These are phyloP conservation scores for Oreotrochilus melanogaster DNA, from an alignment of 2,113 vertebrate species.

Conservation along the genomic window DNA sequence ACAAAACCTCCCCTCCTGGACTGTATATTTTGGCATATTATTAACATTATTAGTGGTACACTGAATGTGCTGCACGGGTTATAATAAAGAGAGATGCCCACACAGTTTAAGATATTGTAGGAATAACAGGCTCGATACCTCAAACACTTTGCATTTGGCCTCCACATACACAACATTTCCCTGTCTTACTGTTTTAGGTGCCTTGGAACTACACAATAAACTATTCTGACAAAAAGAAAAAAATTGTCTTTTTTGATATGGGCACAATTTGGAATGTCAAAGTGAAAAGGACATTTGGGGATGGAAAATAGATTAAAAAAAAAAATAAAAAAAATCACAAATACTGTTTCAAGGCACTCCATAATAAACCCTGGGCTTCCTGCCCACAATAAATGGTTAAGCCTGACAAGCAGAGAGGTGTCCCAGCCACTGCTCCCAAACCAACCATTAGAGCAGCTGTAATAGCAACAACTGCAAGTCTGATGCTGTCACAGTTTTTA, in stretches of 20 bases:
- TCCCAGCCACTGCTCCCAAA: fast-evolving
- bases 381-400: not conserved
- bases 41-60: not conserved
- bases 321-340: not conserved
- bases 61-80: not conserved
- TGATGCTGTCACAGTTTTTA: no score
- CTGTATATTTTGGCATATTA: not conserved
- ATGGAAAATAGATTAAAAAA: not conserved
- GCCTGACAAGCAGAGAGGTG: not conserved
- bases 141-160: not conserved
- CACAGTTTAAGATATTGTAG: fast-evolving
- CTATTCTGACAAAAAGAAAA: not conserved
- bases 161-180: not conserved
- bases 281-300: not conserved
- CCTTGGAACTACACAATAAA: not conserved
- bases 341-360: not conserved
- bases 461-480: fast-evolving
- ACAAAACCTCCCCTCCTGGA: no score
- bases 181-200: not conserved
- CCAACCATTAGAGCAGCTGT: not conserved
- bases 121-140: not conserved
- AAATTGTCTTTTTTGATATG: not conserved
- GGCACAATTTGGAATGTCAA: not conserved
- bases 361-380: not conserved
- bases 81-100: not conserved